Evolutionary conservation across 2,797 vertebrate species (phyloP), one percentile per base, ranked within the genome.

Genomic region (Myiotriccus ornatus): DNA sequence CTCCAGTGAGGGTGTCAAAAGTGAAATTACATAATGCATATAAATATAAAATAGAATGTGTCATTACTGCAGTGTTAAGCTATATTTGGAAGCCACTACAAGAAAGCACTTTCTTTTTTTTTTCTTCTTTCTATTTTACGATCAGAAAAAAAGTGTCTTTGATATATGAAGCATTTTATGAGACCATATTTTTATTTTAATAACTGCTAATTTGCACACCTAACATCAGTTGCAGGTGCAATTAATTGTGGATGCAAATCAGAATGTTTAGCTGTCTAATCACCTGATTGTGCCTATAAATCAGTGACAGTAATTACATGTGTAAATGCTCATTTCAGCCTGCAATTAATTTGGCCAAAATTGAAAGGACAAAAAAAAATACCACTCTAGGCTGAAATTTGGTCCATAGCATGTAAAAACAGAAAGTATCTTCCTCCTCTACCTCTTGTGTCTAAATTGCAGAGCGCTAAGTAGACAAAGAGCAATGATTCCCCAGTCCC

Each of bases 201-300:
- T 94, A 94, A 83, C 89, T 87, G 49, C 78, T 95, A 92, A 97
- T 96, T 95, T 95, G 78, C 84, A 92, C 93, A 87, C 90, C 71
- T 89, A 89, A 68, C 50, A 74, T 91, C 89, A 93, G 3, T 90
- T 91, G 89, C 67, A 77, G 34, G 63, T 79, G 44, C 78, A 89
- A 87, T 95, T 96, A 94, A 90, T 93, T 93, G 92, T 90, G 63
- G 30, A 91, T 93, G 80, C 52, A 94, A 95, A 91, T 86, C 70
- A 91, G 89, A 90, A 79, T 79, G 59, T 94, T 95, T 95, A 76
- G 70, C 87, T 94, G 80, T 90, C 80, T 96, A 91, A 88, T 84
- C 89, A 93, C 68, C 84, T 78, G 89, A 89, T 90, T 94, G 74
- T 70, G 34, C 44, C 83, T 73, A 81, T 94, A 94, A 94, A 94